These are phyloP conservation scores for Bombus soroeensis DNA, from an alignment of 1,140 invertebrate species.

Conservation along the genomic window DNA sequence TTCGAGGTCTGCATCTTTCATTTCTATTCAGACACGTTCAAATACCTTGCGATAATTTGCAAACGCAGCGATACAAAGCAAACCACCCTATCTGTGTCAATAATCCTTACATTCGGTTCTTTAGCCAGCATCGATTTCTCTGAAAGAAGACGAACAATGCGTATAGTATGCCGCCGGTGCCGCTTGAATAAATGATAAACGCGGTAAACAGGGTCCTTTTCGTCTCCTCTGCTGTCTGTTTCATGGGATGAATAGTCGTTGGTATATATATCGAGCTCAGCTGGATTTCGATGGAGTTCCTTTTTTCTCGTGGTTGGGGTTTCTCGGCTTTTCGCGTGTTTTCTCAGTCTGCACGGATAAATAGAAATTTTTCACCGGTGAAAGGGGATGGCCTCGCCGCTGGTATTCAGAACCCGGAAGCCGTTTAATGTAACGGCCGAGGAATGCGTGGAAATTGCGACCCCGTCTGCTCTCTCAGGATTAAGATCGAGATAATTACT, in stretches of 20 bases:
- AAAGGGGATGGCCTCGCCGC: slow-evolving; percentile 32
- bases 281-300: background rate
- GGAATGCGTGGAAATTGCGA: slow-evolving; percentile 53
- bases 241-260: slow-evolving; percentile 44
- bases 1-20: too few relatives aligned
- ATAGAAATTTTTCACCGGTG: slow-evolving; percentile 50
- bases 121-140: background rate
- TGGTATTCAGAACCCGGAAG: slow-evolving; percentile 44
- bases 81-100: background rate
- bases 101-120: background rate
- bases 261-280: background rate
- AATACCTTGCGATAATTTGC: background rate
- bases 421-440: slow-evolving; percentile 45
- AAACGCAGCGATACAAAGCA: background rate
- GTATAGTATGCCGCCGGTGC: background rate
- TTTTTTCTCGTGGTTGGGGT: background rate
- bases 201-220: slow-evolving; percentile 41
- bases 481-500: slow-evolving; percentile 48
- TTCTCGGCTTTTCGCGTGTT: background rate
- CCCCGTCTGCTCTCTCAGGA: background rate
- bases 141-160: slow-evolving; percentile 1
- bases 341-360: slow-evolving; percentile 43
- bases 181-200: slow-evolving; percentile 60
- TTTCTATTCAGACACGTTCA: background rate
- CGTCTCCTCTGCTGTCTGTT: slow-evolving; percentile 22